Conservation (phyloP, 2,888 invertebrate species). For the Apamea monoglypha region DNA sequence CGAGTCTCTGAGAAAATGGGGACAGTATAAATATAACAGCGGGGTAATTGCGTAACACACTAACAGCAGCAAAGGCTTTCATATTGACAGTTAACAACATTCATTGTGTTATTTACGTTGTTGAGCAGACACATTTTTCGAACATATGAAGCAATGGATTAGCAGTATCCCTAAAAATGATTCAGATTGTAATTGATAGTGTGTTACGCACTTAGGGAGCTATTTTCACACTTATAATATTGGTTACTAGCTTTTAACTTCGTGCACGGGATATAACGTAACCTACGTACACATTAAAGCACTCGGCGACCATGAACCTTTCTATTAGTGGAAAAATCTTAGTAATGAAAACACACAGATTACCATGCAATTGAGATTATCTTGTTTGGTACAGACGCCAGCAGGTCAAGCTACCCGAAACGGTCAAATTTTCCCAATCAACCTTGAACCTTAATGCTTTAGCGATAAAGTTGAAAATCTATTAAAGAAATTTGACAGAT, state of each 20-base stretch:
- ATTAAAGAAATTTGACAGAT: too few species aligned
- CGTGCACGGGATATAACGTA: background rate
- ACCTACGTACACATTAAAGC: background rate
- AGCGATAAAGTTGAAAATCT: too few species aligned
- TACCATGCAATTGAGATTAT: background rate
- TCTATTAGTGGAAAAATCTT: background rate
- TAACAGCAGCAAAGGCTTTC: too few species aligned
- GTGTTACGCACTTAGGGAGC: too few species aligned
- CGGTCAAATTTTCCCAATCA: too few species aligned
- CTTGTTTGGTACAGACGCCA: too few species aligned
- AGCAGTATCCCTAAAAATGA: background rate
- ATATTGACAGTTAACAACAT: background rate
- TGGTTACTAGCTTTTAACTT: background rate
- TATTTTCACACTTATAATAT: background rate
- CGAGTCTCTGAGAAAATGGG: background rate
- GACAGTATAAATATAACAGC: background rate
- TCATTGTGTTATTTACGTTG: background rate
- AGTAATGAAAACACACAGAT: background rate
- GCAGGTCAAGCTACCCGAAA: too few species aligned
- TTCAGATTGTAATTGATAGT: too few species aligned
- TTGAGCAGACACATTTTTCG: background rate
- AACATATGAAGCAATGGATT: background rate
- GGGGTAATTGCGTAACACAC: background rate
- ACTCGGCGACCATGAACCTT: background rate
- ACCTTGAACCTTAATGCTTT: too few species aligned